A percentile compares a stretch with the other conserved stretches of the same genome.
phyloP scores from a whole-genome alignment of 2,797 vertebrate species.

The Eidolon dupreanum region DNA sequence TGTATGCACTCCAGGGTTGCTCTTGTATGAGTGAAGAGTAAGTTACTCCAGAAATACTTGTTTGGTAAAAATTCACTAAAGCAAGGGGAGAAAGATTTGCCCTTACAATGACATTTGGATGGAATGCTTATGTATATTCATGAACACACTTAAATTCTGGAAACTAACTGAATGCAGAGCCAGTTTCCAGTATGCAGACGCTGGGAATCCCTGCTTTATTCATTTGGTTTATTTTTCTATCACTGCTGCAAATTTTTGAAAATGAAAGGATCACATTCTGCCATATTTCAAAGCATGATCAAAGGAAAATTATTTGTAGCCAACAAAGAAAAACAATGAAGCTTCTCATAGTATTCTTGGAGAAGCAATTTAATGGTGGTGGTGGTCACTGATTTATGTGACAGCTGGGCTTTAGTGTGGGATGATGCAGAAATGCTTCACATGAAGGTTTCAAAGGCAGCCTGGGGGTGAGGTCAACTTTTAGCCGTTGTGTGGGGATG shows the following conservation, averaged over 20 bases:
- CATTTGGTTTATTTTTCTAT: neutral
- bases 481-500: neutral
- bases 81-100: neutral
- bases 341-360: neutral
- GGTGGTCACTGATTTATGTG: neutral
- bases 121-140: neutral
- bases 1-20: rapidly evolving
- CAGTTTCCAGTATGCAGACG: neutral
- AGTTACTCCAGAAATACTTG: neutral
- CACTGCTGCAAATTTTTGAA: neutral
- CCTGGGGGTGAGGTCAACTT: neutral
- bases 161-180: neutral
- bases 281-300: neutral
- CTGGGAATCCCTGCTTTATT: neutral
- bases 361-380: neutral
- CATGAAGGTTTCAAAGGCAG: neutral
- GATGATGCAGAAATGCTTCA: neutral
- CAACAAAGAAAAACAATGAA: neutral
- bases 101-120: neutral
- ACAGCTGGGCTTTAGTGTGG: neutral
- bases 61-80: neutral
- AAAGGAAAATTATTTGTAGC: neutral
- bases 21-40: neutral
- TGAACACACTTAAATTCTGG: neutral
- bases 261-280: neutral